A percentile compares a stretch with the other conserved stretches of the same genome.
Conservation (phyloP, 2,888 invertebrate genomes). For the Eilema caniola region DNA sequence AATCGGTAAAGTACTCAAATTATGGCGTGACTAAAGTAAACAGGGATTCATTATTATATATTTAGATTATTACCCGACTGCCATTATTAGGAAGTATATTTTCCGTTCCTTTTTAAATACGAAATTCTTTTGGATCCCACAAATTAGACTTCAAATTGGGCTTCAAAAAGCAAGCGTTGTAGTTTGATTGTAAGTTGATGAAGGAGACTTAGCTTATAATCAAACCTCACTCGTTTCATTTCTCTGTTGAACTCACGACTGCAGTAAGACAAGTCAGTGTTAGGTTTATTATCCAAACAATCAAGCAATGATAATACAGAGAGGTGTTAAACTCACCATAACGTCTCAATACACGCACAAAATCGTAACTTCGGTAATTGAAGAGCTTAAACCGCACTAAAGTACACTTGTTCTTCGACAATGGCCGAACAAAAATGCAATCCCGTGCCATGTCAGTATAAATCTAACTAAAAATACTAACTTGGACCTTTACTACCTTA, state of each 20-base stretch:
- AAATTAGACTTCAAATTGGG: no score
- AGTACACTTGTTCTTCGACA: slow-evolving; percentile 67
- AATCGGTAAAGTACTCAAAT: no score
- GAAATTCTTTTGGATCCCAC: no score
- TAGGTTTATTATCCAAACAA: neutral
- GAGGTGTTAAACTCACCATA: neutral
- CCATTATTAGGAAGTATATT: no score
- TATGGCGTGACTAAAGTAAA: no score
- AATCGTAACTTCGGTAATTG: slow-evolving; percentile 52
- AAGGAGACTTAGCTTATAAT: no score
- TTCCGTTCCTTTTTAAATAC: no score
- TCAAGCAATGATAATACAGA: neutral
- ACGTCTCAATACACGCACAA: slow-evolving; percentile 19
- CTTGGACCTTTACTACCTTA: slow-evolving; percentile 65
- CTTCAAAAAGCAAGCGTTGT: no score
- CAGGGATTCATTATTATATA: no score
- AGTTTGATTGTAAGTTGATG: no score
- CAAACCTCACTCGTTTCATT: neutral
- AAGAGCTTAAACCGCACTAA: slow-evolving; percentile 59
- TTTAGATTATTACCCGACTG: no score
- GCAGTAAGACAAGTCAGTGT: no score
- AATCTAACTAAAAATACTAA: slow-evolving; percentile 78
- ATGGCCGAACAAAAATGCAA: slow-evolving; percentile 73
- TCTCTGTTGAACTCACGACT: neutral
- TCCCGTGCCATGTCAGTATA: slow-evolving; percentile 79